phyloP scores from a whole-genome alignment of 2,113 vertebrate genomes.

The Pungitius pungitius region DNA sequence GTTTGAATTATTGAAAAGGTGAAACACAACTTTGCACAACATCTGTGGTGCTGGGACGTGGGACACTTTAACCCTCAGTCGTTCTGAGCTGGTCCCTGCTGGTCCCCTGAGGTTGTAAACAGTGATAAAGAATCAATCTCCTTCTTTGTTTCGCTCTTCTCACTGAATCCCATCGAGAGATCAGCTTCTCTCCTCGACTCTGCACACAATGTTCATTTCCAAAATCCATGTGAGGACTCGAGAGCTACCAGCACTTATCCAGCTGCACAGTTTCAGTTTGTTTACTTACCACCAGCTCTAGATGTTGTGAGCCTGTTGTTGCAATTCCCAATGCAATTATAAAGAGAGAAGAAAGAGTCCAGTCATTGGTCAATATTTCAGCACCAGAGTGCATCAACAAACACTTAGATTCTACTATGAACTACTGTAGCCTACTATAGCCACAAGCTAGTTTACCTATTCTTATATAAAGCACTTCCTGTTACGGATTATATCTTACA shows the following conservation, averaged over 20 bases:
- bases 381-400: conserved; percentile 69
- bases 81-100: neutral
- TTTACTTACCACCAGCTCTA: conserved; percentile 15
- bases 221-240: conserved; percentile 9
- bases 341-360: conserved; percentile 12
- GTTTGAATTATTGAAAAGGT: neutral
- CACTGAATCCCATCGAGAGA: neutral
- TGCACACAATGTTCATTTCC: conserved; percentile 6
- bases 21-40: conserved; percentile 13
- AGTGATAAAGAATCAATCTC: neutral
- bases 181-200: conserved; percentile 9
- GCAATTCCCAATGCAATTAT: conserved; percentile 16
- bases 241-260: conserved; percentile 8
- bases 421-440: conserved; percentile 77
- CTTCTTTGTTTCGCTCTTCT: conserved; percentile 1
- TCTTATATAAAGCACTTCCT: conserved; percentile 83
- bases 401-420: conserved; percentile 75
- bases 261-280: neutral
- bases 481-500: conserved; percentile 76
- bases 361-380: conserved; percentile 62
- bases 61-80: conserved; percentile 7
- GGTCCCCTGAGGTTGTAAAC: neutral
- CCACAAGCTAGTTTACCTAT: conserved; percentile 77
- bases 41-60: neutral
- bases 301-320: conserved; percentile 38